Evolutionary conservation across 1,140 invertebrate species (phyloP).

Genomic region (Myzus persicae): DNA sequence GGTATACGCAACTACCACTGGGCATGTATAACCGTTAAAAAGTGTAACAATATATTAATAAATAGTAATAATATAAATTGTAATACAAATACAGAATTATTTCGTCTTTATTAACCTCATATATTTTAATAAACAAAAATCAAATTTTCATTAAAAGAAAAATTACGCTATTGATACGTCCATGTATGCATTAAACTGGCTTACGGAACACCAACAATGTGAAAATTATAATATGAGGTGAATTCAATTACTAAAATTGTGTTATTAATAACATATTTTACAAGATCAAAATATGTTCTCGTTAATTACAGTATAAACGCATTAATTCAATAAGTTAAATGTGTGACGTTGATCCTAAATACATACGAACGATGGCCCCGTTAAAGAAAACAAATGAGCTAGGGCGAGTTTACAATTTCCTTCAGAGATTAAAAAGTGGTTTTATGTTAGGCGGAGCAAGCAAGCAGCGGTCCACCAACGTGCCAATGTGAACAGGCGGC

Average conservation of each 20-base stretch:
- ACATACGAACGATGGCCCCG: neutral
- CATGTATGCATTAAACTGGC: neutral
- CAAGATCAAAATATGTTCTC: constrained; percentile 3
- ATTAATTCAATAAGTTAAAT: constrained; percentile 28
- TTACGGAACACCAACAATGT: neutral
- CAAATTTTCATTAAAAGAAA: neutral
- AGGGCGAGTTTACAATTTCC: constrained; percentile 32
- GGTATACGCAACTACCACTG: neutral
- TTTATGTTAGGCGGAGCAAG: constrained; percentile 41
- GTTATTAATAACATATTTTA: constrained; percentile 10
- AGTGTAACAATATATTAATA: no score
- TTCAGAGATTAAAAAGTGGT: constrained; percentile 55
- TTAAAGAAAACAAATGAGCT: constrained; percentile 34
- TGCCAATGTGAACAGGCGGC: neutral
- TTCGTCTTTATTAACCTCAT: neutral
- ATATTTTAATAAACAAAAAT: neutral
- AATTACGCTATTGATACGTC: neutral
- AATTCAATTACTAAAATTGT: constrained; percentile 7
- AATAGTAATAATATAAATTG: no score
- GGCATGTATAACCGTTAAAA: no score
- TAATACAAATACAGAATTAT: neutral
- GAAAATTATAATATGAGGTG: neutral
- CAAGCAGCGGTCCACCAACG: constrained; percentile 12
- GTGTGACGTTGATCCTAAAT: constrained; percentile 34
- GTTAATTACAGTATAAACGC: neutral